Conservation (phyloP, 2,113 vertebrate genomes). For the Xenopus borealis region DNA sequence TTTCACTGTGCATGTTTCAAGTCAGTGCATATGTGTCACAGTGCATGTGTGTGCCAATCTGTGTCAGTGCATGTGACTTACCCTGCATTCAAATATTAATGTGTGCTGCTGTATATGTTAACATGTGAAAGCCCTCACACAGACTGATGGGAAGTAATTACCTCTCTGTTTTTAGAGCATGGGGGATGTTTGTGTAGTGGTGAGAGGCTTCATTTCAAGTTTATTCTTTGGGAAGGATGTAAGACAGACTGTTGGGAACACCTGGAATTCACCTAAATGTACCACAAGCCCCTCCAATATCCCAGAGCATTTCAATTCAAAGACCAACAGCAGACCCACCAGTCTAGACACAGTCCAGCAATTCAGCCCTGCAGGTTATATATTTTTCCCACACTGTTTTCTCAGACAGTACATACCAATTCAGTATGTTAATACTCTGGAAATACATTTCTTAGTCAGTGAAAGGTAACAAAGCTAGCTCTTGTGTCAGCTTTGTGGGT, state of each 20-base stretch:
- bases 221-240: slow-evolving; percentile 20
- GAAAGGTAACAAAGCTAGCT: no score
- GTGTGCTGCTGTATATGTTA: no score
- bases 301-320: slow-evolving; percentile 7
- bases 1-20: no score
- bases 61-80: no score
- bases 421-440: not conserved
- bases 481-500: no score
- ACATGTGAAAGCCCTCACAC: no score
- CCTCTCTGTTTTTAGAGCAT: slow-evolving; percentile 20
- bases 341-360: slow-evolving; percentile 21
- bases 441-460: not conserved
- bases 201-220: slow-evolving; percentile 23
- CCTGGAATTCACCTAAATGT: slow-evolving; percentile 14
- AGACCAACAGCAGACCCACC: slow-evolving; percentile 4
- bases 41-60: no score
- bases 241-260: slow-evolving; percentile 17
- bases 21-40: no score
- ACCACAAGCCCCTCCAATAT: not conserved
- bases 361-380: not conserved
- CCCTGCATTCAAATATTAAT: no score
- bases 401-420: not conserved
- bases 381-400: not conserved
- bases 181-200: slow-evolving; percentile 29
- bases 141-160: slow-evolving; percentile 32